These are phyloP conservation scores for Podarcis lilfordi DNA, from an alignment of 2,797 vertebrate genomes.

Conservation along the genomic window DNA sequence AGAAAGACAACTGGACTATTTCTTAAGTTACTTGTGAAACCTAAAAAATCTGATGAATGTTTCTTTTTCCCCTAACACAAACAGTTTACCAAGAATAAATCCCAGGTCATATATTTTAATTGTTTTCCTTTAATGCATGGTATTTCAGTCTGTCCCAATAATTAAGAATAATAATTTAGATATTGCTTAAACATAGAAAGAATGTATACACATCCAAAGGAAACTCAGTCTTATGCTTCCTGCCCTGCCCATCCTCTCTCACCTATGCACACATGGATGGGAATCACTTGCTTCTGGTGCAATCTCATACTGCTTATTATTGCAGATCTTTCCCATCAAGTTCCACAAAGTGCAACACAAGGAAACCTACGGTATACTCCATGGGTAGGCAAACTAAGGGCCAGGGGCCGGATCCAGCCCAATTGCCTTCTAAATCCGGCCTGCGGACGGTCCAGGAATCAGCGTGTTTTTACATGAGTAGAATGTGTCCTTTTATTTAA, in stretches of 20 bases:
- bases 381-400: no score
- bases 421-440: no score
- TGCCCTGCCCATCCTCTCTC: not conserved
- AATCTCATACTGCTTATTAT: not conserved
- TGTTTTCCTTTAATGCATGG: not conserved
- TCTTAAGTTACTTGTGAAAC: not conserved
- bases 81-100: conserved; percentile 17
- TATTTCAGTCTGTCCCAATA: not conserved
- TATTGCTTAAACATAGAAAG: not conserved
- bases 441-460: no score
- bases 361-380: not conserved
- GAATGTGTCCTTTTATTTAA: no score
- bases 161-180: not conserved
- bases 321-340: not conserved
- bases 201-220: not conserved
- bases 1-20: not conserved
- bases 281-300: not conserved
- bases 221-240: not conserved
- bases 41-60: not conserved
- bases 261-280: not conserved
- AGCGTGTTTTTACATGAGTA: no score
- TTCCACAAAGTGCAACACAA: not conserved
- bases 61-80: not conserved
- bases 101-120: not conserved
- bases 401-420: no score